Base-by-base conservation (phyloP, 2,888 invertebrate genomes). In the Apodemia zela region DNA sequence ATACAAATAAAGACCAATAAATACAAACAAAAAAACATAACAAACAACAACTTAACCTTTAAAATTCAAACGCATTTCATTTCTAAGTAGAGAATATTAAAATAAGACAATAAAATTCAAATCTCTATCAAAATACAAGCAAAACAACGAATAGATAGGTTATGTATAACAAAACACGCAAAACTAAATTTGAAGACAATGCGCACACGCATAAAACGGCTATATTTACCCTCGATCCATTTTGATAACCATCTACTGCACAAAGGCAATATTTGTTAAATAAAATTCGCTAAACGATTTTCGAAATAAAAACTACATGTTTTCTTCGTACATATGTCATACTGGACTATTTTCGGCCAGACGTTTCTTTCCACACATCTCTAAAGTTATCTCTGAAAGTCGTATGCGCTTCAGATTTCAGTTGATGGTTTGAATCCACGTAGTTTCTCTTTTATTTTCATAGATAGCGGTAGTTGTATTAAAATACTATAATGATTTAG, bases 221-320 rank as follows among this genome's bases (percentile, higher is more conserved):
- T 67, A 86, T 88, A 89, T 76, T 89, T 89, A 91, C 91, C 91
- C 88, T 61, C 83, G 66, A 72, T 90, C 89, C 91, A 91, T 91
- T 72, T 84, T 77, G 79, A 79, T 74, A 73, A 80, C 79, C 82
- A 84, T 84, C 76, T 82, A 81, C 68, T 71, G 67, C 64, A 68
- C 81, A 67, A 72, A 71, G 73, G 74, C 74, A 73, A 70, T 74
- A 77, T 78, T 78, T 69, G 81, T 79, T 67, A 77, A 80, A 80
- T 82, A 76, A 78, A 83, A 82, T 83, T 84, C 79, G 80, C 84
- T 71, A 80, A 73, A 72, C 70, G 81, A 80, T 82, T 85, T 86
- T 82, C 75, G 82, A 85, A 87, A 86, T 86, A 88, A 86, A 87
- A 87, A 84, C 91, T 89, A 90, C 89, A 91, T 90, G 85, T 83